These are phyloP conservation scores for Synanthedon vespiformis DNA, from an alignment of 2,888 invertebrate genomes.

Conservation along the genomic window DNA sequence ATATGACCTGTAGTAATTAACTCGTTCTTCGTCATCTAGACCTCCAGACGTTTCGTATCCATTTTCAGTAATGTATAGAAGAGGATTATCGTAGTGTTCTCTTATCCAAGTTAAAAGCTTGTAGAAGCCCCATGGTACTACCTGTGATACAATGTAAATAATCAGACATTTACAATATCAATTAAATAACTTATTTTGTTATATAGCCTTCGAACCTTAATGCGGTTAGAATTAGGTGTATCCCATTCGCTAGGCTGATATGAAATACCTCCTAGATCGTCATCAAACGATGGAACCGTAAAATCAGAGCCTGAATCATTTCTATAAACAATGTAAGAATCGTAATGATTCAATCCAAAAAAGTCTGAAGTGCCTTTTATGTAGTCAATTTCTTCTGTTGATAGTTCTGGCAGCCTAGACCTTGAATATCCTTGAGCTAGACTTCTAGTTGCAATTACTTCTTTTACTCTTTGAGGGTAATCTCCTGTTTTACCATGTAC, in stretches of 20 bases:
- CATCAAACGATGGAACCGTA: constrained; percentile 19
- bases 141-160: no score
- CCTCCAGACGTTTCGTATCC: constrained; percentile 36
- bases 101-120: constrained; percentile 60
- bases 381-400: constrained; percentile 68
- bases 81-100: constrained; percentile 55
- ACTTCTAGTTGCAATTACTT: constrained; percentile 66
- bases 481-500: constrained; percentile 54
- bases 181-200: no score
- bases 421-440: constrained; percentile 62
- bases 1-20: constrained; percentile 38
- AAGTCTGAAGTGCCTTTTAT: constrained; percentile 74
- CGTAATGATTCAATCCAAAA: constrained; percentile 73
- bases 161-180: no score
- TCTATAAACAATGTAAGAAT: constrained; percentile 5
- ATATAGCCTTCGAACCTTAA: no score
- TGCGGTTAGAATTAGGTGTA: constrained; percentile 9
- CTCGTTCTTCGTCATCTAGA: constrained; percentile 44
- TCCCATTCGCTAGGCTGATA: constrained; percentile 13
- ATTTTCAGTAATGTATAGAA: constrained; percentile 70
- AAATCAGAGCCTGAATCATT: constrained; percentile 20
- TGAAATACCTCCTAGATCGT: constrained; percentile 17
- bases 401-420: constrained; percentile 72
- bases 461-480: constrained; percentile 72
- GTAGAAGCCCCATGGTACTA: constrained; percentile 69